A percentile compares a stretch with the other conserved stretches of the same genome.
These are phyloP conservation scores for Eurytoma californica DNA, from an alignment of 2,888 invertebrate genomes.

Conservation along the genomic window DNA sequence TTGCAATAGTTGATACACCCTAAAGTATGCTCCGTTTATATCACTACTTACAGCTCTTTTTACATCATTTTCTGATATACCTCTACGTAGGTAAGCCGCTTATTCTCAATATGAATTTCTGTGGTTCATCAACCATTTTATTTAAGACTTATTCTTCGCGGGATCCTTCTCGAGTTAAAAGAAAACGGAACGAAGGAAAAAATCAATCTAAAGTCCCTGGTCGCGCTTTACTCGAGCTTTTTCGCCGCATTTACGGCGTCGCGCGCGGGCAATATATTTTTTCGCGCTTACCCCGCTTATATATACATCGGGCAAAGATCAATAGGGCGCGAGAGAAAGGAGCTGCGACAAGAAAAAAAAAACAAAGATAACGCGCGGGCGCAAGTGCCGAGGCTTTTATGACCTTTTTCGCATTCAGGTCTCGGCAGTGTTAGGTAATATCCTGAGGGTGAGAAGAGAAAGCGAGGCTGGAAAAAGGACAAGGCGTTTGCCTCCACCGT, in stretches of 20 bases:
- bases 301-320: slow-evolving; percentile 60
- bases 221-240: slow-evolving; percentile 20
- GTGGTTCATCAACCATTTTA: too few species aligned
- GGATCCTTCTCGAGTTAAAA: not conserved
- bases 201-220: slow-evolving; percentile 51
- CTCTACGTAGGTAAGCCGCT: too few species aligned
- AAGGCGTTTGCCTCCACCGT: slow-evolving; percentile 23
- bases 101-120: too few species aligned
- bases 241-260: slow-evolving; percentile 39
- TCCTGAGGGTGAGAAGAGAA: slow-evolving; percentile 63
- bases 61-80: too few species aligned
- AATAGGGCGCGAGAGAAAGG: slow-evolving; percentile 57
- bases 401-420: slow-evolving; percentile 69
- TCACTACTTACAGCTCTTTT: too few species aligned
- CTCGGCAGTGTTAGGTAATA: slow-evolving; percentile 70
- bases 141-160: too few species aligned
- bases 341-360: slow-evolving; percentile 46
- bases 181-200: slow-evolving; percentile 22
- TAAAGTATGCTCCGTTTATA: too few species aligned
- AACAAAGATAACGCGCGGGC: slow-evolving; percentile 61
- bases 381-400: slow-evolving; percentile 52
- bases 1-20: too few species aligned
- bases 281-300: slow-evolving; percentile 20
- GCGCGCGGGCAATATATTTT: slow-evolving; percentile 52
- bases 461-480: slow-evolving; percentile 26